Evolutionary conservation across 2,797 vertebrate genomes (phyloP).

Genomic region (Chelon auratus): DNA sequence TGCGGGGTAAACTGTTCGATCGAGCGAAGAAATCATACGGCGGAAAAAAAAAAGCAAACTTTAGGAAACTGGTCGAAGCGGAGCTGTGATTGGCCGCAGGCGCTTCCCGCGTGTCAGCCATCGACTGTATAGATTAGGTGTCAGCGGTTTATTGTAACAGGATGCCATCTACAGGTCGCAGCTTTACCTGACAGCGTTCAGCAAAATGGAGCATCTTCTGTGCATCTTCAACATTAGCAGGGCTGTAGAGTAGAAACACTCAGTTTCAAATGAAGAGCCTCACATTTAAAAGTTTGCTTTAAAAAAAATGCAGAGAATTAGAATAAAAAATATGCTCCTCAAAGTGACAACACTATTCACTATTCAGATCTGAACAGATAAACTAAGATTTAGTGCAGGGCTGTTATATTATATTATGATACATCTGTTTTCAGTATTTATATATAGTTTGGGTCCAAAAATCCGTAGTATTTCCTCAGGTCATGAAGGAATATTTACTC

Average conservation of each 20-base stretch:
- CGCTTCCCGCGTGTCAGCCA: constrained; percentile 6
- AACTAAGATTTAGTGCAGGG: too few relatives aligned
- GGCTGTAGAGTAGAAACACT: too few relatives aligned
- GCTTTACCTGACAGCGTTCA: constrained; percentile 13
- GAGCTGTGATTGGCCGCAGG: constrained; percentile 72
- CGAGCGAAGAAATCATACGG: background rate
- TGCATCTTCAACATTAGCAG: too few relatives aligned
- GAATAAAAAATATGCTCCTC: too few relatives aligned
- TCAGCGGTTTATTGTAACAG: constrained; percentile 23
- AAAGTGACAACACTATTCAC: too few relatives aligned
- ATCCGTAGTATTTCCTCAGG: background rate
- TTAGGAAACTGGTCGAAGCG: constrained; percentile 10
- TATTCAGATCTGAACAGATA: too few relatives aligned
- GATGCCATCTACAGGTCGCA: constrained; percentile 65
- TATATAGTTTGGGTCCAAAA: too few relatives aligned
- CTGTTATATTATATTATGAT: too few relatives aligned
- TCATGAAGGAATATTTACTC: background rate
- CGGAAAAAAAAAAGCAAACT: constrained; percentile 37
- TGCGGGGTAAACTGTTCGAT: background rate
- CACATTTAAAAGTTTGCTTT: too few relatives aligned
- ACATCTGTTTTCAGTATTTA: too few relatives aligned
- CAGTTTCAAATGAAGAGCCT: too few relatives aligned
- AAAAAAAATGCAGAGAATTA: too few relatives aligned
- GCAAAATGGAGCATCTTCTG: background rate
- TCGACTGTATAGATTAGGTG: background rate